Base-by-base conservation (phyloP, 2,113 vertebrate genomes). In the Cyprinus carpio region DNA sequence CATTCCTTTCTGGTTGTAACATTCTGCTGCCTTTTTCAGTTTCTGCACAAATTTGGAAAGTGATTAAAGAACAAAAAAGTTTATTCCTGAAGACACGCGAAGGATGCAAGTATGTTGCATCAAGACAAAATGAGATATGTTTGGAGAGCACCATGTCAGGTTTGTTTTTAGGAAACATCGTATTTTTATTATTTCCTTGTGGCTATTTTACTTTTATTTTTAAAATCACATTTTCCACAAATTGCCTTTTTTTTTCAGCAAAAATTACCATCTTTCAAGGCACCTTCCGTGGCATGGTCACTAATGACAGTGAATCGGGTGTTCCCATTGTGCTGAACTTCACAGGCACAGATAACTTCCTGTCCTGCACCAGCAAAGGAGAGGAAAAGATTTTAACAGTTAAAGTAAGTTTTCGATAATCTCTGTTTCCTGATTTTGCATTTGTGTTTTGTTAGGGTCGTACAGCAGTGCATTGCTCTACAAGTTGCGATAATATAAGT, bases 241-340 rank as follows among this genome's bases (percentile, higher is more conserved):
- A 12, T 46, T 11, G 12, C 43, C 0, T 43, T 43, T 43, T 25
- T 65, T 29, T 64, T 83, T 78, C 64, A 91, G 89, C 75, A 1
- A 83, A 87, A 11, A 78, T 92, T 43, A 87, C 89, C 1, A 86
- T 90, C 78, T 86, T 78, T 85, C 86, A 91, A 27, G 4, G 15
- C 1, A 54, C 4, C 51, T 54, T 18, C 15, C 4, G 0, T 54
- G 51, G 60, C 29, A 65, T 49, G 13, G 46, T 82, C 8, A 15
- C 74, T 16, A 7, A 60, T 2, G 16, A 69, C 1, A 60, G 20
- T 3, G 0, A 4, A 3, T 16, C 23, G 40, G 87, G 81, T 16
- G 40, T 69, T 18, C 83, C 90, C 16, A 88, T 92, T 83, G 79
- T 89, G 29, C 65, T 92, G 60, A 90, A 91, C 40, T 89, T 92